Evolutionary conservation across 35 echinoderm and acorn worm species (phyloP).

Genomic region (Chiridota heheva): DNA sequence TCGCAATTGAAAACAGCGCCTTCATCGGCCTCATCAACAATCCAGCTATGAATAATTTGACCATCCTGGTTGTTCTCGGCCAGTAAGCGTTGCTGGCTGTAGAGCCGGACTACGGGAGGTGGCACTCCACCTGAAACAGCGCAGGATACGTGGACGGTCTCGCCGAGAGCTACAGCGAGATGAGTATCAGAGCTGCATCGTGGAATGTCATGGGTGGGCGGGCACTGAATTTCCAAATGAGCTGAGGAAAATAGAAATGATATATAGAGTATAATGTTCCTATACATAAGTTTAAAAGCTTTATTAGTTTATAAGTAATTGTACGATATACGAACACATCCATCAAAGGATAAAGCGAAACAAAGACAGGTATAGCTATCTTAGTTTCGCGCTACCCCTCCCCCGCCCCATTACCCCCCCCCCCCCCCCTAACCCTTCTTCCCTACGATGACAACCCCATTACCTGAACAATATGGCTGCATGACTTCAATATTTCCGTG

Average conservation of each 20-base stretch:
- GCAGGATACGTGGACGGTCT: conserved; percentile 16
- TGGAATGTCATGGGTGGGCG: conserved; percentile 20
- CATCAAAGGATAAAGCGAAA: too few relatives aligned
- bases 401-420: too few relatives aligned
- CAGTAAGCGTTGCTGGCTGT: not conserved
- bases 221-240: conserved; percentile 2
- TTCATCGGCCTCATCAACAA: not conserved
- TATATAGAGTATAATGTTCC: not conserved
- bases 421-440: too few relatives aligned
- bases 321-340: too few relatives aligned
- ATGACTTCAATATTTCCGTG: too few relatives aligned
- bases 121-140: conserved; percentile 11
- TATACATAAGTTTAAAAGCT: not conserved
- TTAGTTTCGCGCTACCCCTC: too few relatives aligned
- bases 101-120: conserved; percentile 10
- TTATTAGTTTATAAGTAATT: too few relatives aligned
- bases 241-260: not conserved
- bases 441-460: too few relatives aligned
- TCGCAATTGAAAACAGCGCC: conserved; percentile 20
- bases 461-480: too few relatives aligned
- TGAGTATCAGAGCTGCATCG: conserved; percentile 12
- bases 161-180: conserved; percentile 20
- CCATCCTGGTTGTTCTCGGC: conserved; percentile 4
- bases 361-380: too few relatives aligned
- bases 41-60: conserved; percentile 15